A percentile compares a stretch with the other conserved stretches of the same genome.
phyloP scores from a whole-genome alignment of 2,797 vertebrate genomes.

The Discoglossus pictus region DNA sequence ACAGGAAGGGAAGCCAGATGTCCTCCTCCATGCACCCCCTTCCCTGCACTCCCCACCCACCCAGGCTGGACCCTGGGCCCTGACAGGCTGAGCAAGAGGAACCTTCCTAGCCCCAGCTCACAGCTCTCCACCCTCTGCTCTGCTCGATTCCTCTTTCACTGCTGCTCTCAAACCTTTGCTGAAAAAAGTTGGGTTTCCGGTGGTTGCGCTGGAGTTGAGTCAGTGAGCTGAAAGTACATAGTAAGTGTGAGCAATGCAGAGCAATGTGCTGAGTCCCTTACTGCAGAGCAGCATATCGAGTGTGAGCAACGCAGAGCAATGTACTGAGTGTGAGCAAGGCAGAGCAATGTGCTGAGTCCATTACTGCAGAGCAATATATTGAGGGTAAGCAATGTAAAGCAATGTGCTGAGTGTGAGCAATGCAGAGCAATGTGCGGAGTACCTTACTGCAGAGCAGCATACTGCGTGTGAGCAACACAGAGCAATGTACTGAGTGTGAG shows the following conservation, averaged over 20 bases:
- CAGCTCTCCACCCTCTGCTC: constrained; percentile 42
- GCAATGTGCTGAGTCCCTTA: no score
- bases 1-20: constrained; percentile 51
- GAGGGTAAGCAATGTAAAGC: not conserved
- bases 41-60: constrained; percentile 47
- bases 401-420: not conserved
- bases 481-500: no score
- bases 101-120: constrained; percentile 34
- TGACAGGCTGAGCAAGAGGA: constrained; percentile 51
- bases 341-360: not conserved
- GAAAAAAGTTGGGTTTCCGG: constrained; percentile 50
- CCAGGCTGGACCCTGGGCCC: constrained; percentile 50
- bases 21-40: constrained; percentile 51
- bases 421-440: no score
- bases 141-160: constrained; percentile 46
- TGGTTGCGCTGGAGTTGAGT: constrained; percentile 41
- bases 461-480: no score
- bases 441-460: no score
- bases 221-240: constrained; percentile 39
- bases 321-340: not conserved
- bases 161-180: constrained; percentile 33
- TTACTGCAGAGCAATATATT: not conserved
- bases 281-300: not conserved
- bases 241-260: not conserved
- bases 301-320: not conserved